Evolutionary conservation across 1,140 invertebrate species (phyloP), one percentile per base, ranked within the genome.

Genomic region (Holcopasites calliopsidis): DNA sequence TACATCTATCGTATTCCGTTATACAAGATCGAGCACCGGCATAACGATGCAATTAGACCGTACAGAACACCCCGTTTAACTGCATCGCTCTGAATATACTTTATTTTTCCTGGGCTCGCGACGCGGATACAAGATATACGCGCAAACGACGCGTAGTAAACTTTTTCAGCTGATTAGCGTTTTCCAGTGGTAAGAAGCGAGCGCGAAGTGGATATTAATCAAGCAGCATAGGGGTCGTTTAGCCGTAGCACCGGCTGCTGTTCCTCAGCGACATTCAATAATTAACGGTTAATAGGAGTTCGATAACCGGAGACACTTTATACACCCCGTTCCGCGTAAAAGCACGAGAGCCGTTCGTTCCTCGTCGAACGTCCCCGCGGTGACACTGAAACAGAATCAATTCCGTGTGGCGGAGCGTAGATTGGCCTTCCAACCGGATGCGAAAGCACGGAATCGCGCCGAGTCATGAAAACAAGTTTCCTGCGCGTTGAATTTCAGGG

Each of bases 401-500:
- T 57, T 58, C 68, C 68, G 68, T 47, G 50, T 52, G 28, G 28
- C 40, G 28, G n/a, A n/a, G n/a, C n/a, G n/a, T n/a, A 2, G 65
- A 35, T 58, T 21, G 26, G 16, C 21, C 18, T 54, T 47, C 16
- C 54, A 38, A 16, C 55, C 55, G 68, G 68, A 60, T 60, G 61
- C 10, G 31, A 21, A 28, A 16, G 13, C 13, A 26, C 10, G 11
- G 16, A 55, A 10, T 26, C 10, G 23, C 10, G 44, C 3, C 21
- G 23, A 42, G 33, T 52, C 28, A 40, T 31, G 44, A 33, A 47
- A 73, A 79, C 44, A 40, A 49, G 31, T 78, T 68, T 38, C 13
- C 35, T 47, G 71, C 42, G 31, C 47, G 40, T 42, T 60, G 44
- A 81, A 65, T 80, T 65, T 65, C 58, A 44, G 26, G 72, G 65